Evolutionary conservation across 2,113 vertebrate genomes (phyloP).

Genomic region (Catharus fuscescens): DNA sequence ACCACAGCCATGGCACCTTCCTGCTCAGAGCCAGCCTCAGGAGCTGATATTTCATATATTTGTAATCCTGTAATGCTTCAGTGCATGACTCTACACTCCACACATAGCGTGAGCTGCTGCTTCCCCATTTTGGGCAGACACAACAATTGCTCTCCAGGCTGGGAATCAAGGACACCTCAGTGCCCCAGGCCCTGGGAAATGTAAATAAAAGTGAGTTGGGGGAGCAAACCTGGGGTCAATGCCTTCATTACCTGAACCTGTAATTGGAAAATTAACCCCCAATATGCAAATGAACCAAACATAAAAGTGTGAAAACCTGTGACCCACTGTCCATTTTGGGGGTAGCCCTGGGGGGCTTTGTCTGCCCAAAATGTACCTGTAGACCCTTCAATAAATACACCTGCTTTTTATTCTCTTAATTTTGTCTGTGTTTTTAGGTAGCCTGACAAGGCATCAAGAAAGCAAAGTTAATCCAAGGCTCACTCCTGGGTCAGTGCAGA

Average conservation of each 20-base stretch:
- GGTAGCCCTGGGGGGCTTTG: accelerated
- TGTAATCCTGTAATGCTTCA: not conserved
- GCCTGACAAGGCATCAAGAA: not conserved
- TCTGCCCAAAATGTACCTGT: not conserved
- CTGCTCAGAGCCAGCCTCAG: accelerated
- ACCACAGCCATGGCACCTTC: accelerated
- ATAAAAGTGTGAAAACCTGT: accelerated
- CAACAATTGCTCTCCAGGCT: not conserved
- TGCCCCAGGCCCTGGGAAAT: not conserved
- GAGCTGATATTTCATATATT: accelerated
- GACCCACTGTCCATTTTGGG: accelerated
- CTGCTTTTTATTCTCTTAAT: not conserved
- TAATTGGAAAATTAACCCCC: not conserved
- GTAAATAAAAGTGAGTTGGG: not conserved
- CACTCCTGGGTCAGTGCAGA: not conserved
- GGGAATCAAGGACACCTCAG: not conserved
- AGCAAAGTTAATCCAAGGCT: not conserved
- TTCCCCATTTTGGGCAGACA: not conserved
- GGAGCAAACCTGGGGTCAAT: not conserved
- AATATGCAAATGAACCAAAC: not conserved
- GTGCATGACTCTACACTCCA: not conserved
- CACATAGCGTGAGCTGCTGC: not conserved
- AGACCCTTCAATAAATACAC: accelerated
- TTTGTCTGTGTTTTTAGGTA: not conserved
- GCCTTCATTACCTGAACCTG: not conserved